These are phyloP conservation scores for Morone saxatilis DNA, from an alignment of 2,113 vertebrate genomes.

Conservation along the genomic window DNA sequence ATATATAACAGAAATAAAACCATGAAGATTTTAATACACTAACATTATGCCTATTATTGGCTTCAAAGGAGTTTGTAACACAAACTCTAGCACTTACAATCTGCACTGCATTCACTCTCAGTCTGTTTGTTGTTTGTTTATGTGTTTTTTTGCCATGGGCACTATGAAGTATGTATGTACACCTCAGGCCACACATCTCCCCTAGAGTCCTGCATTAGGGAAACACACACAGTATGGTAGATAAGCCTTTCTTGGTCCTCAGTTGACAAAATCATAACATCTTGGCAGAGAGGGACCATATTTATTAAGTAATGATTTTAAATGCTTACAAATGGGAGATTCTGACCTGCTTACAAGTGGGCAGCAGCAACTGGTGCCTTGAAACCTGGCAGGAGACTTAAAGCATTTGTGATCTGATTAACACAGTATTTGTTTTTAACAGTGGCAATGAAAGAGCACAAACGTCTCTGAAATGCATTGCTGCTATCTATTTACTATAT, in stretches of 20 bases:
- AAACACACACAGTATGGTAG: neutral
- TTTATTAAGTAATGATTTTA: neutral
- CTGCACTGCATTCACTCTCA: conserved; percentile 14
- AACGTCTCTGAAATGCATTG: neutral
- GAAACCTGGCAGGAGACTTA: neutral
- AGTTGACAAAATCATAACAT: neutral
- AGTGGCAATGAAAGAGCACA: neutral
- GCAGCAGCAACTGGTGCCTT: neutral
- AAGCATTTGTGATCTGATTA: neutral
- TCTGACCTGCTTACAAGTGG: neutral
- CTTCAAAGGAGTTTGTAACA: conserved; percentile 22
- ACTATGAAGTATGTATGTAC: conserved; percentile 11
- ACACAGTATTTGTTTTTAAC: neutral
- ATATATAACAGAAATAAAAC: conserved; percentile 29
- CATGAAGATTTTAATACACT: conserved; percentile 6
- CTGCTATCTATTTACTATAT: neutral
- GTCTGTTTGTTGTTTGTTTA: conserved; percentile 46
- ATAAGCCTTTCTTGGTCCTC: neutral
- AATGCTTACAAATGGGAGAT: conserved; percentile 4
- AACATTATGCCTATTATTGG: conserved; percentile 10
- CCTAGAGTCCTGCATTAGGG: conserved; percentile 44
- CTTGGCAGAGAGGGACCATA: neutral
- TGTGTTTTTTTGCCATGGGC: conserved; percentile 35
- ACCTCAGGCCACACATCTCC: conserved; percentile 26
- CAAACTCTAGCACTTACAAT: neutral